phyloP scores from a whole-genome alignment of 2,797 vertebrate species.

The Xenops minutus region DNA sequence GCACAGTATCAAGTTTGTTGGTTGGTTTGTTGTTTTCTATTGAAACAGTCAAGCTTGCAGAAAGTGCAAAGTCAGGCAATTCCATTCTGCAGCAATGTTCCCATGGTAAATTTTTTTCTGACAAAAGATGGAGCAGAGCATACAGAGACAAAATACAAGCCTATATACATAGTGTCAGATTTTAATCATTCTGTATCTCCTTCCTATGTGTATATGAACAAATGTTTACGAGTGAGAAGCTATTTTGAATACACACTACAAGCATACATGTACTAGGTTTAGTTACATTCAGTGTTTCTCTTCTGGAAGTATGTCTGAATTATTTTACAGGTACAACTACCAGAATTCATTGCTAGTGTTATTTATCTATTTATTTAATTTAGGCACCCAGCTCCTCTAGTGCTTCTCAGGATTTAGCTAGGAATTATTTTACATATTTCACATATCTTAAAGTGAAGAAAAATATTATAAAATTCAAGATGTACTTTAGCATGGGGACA shows the following conservation, averaged over 20 bases:
- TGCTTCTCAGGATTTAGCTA: not conserved
- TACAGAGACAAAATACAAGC: not conserved
- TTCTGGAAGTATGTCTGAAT: not conserved
- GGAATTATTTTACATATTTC: not conserved
- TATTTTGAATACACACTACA: not conserved
- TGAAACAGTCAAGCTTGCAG: not conserved
- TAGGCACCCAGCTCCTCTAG: not conserved
- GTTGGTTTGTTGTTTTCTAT: not conserved
- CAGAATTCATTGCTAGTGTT: not conserved
- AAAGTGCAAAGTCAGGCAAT: not conserved
- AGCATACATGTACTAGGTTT: not conserved
- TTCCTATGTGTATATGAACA: not conserved
- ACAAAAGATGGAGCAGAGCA: not conserved
- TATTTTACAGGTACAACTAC: not conserved
- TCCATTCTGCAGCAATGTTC: not conserved
- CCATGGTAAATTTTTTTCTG: not conserved
- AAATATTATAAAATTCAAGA: not conserved
- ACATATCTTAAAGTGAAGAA: not conserved
- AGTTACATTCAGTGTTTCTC: not conserved
- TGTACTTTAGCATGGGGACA: not conserved
- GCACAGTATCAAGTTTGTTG: not conserved
- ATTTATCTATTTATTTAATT: not conserved
- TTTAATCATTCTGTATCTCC: not conserved
- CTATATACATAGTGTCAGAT: not conserved
- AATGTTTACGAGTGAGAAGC: not conserved